Evolutionary conservation across 64 coral and sea anemone genomes (phyloP).

Genomic region (Montipora foliosa): DNA sequence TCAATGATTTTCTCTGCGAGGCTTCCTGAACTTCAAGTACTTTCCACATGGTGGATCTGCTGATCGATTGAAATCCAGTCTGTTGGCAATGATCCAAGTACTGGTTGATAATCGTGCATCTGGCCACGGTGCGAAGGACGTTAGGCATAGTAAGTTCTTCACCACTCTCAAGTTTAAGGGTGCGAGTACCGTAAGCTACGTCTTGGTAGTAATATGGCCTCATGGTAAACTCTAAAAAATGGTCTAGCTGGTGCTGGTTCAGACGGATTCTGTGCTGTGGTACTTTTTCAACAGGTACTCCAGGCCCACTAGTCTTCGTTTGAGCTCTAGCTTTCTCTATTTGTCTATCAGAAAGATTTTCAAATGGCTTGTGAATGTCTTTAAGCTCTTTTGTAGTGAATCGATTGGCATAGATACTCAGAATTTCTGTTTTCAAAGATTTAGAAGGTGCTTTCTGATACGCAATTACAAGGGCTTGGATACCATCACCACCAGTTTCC

Average conservation of each 20-base stretch:
- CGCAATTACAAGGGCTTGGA: conserved; percentile 11
- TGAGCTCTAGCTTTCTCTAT: neutral
- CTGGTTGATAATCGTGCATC: conserved; percentile 58
- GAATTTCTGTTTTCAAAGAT: conserved; percentile 41
- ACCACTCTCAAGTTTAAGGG: conserved; percentile 53
- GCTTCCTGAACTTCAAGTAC: conserved; percentile 37
- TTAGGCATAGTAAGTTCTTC: conserved; percentile 61
- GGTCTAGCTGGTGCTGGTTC: conserved; percentile 57
- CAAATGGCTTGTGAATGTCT: conserved; percentile 47
- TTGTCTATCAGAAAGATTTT: conserved; percentile 32
- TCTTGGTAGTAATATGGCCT: conserved; percentile 59
- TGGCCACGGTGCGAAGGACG: conserved; percentile 30
- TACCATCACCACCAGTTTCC: neutral
- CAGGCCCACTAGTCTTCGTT: conserved; percentile 10
- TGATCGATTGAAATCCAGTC: conserved; percentile 53
- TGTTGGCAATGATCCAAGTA: conserved; percentile 35
- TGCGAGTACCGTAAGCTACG: conserved; percentile 64
- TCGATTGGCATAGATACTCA: conserved; percentile 47
- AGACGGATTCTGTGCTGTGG: conserved; percentile 37
- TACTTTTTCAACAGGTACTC: conserved; percentile 7
- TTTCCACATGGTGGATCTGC: conserved; percentile 57
- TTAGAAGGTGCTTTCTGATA: conserved; percentile 49
- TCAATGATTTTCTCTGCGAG: conserved; percentile 40
- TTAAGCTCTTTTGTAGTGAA: conserved; percentile 38
- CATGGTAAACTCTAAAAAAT: conserved; percentile 65